These are phyloP conservation scores for Acronicta psi DNA, from an alignment of 2,888 invertebrate species.

Conservation along the genomic window DNA sequence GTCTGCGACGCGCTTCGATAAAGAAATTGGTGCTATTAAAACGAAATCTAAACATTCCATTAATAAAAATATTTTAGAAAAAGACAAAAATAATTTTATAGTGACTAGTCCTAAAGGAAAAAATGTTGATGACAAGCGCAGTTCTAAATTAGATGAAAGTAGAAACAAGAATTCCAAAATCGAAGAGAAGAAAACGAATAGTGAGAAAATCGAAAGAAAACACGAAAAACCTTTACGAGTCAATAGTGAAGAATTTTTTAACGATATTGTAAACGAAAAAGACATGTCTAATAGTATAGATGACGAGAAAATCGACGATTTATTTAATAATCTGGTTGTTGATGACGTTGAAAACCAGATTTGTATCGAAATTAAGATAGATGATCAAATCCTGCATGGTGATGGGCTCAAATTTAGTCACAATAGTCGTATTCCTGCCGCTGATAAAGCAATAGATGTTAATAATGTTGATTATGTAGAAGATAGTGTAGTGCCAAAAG, in stretches of 20 bases:
- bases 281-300: slow-evolving; percentile 71
- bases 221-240: slow-evolving; percentile 62
- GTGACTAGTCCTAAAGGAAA: slow-evolving; percentile 80
- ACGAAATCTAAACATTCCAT: slow-evolving; percentile 87
- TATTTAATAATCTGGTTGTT: slow-evolving; percentile 78
- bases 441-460: slow-evolving; percentile 66
- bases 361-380: slow-evolving; percentile 64
- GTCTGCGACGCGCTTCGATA: slow-evolving; percentile 71
- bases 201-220: slow-evolving; percentile 51
- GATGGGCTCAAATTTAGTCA: slow-evolving; percentile 74
- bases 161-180: slow-evolving; percentile 63
- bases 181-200: slow-evolving; percentile 67
- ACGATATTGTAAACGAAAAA: slow-evolving; percentile 77
- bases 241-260: slow-evolving; percentile 78
- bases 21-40: slow-evolving; percentile 87
- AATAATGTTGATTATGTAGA: slow-evolving; percentile 69
- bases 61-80: slow-evolving; percentile 84
- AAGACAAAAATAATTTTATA: slow-evolving; percentile 84
- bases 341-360: slow-evolving; percentile 64
- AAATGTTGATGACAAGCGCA: slow-evolving; percentile 72
- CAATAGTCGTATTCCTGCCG: slow-evolving; percentile 73
- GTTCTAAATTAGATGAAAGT: slow-evolving; percentile 68
- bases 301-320: slow-evolving; percentile 78
- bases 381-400: slow-evolving; percentile 59
- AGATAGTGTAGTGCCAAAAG: slow-evolving; percentile 83